Conservation (phyloP, 2,797 vertebrate genomes). For the Dipus sagitta region DNA sequence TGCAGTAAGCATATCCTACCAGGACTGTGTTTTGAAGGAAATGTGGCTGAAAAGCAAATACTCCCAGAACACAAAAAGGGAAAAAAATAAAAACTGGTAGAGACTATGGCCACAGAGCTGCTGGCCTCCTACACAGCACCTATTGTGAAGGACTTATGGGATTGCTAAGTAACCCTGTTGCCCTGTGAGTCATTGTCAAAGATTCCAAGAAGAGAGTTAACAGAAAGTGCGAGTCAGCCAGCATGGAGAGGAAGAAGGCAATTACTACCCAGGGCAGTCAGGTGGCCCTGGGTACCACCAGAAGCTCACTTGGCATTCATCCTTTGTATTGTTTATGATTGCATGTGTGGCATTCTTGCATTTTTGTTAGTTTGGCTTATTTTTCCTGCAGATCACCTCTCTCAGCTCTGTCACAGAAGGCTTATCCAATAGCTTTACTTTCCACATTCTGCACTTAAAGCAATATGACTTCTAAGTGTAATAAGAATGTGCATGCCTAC, state of each 20-base stretch:
- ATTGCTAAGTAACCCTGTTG: conserved; percentile 66
- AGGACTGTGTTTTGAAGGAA: conserved; percentile 73
- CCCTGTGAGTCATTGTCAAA: conserved; percentile 73
- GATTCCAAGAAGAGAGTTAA: conserved; percentile 70
- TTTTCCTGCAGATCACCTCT: not conserved
- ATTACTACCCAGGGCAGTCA: not conserved
- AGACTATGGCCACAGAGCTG: conserved; percentile 20
- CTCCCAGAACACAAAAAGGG: conserved; percentile 69
- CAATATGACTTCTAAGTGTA: not conserved
- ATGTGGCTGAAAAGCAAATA: conserved; percentile 80
- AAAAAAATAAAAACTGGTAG: conserved; percentile 73
- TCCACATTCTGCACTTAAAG: conserved; percentile 26
- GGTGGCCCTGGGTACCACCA: not conserved
- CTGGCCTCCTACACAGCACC: conserved; percentile 74
- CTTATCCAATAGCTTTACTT: not conserved
- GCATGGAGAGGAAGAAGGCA: conserved; percentile 61
- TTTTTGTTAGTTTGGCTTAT: conserved; percentile 37
- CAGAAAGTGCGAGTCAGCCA: conserved; percentile 79
- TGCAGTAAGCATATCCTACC: conserved; percentile 8
- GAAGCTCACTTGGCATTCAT: not conserved
- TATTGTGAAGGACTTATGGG: conserved; percentile 64
- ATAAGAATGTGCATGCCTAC: not conserved
- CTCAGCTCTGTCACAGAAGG: not conserved
- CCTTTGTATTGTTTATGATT: not conserved
- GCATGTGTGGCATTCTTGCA: not conserved